phyloP scores from a whole-genome alignment of 2,888 invertebrate genomes.

The Antheraea yamamai region DNA sequence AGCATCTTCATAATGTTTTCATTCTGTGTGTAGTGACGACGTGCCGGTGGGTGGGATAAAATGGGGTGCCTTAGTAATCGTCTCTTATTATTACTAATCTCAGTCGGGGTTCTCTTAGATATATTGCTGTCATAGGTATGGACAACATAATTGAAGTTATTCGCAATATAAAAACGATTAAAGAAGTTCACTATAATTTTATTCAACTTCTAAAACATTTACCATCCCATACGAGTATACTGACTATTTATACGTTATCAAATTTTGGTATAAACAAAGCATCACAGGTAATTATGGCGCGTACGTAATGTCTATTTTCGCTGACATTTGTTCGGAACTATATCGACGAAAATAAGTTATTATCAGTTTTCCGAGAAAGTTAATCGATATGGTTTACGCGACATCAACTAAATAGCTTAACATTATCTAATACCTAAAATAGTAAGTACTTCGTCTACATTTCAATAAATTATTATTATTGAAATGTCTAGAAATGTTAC shows the following conservation, averaged over 20 bases:
- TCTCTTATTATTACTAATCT: background rate
- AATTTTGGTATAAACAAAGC: background rate
- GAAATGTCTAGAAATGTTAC: background rate
- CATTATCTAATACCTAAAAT: background rate
- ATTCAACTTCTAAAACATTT: background rate
- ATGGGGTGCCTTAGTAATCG: background rate
- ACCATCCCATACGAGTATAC: background rate
- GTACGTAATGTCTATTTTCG: background rate
- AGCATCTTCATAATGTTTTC: too few species aligned
- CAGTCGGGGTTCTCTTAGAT: too few species aligned
- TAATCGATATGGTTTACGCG: background rate
- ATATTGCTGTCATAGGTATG: too few species aligned
- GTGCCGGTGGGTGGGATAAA: too few species aligned
- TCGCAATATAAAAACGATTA: too few species aligned
- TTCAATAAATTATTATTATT: background rate
- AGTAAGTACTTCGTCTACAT: background rate
- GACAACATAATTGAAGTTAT: background rate
- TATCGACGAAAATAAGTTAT: background rate
- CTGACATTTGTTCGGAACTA: background rate
- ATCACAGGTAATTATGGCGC: background rate
- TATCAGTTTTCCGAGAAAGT: slow-evolving; percentile 1
- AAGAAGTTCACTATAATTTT: too few species aligned
- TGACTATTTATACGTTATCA: background rate
- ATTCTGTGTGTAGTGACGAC: background rate
- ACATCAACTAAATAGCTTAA: background rate